Evolutionary conservation across 2,113 vertebrate species (phyloP).

Genomic region (Colius striatus): DNA sequence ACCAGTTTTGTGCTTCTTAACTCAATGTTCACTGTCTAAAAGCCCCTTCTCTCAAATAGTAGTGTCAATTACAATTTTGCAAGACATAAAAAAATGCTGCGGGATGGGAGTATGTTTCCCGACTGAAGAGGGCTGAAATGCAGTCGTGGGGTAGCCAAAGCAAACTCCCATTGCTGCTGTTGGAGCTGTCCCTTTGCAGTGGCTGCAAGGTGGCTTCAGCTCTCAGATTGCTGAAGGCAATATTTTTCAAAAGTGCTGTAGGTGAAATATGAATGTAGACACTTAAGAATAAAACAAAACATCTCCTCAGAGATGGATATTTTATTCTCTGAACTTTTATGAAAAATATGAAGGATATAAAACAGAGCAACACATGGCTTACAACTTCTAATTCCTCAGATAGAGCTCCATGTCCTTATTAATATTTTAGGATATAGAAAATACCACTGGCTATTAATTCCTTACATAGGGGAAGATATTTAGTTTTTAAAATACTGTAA

Average conservation of each 20-base stretch:
- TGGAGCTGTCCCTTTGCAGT: not conserved
- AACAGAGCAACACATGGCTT: not conserved
- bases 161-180: not conserved
- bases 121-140: not conserved
- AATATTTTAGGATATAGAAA: not conserved
- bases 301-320: not conserved
- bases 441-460: not conserved
- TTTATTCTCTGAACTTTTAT: not conserved
- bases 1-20: not conserved
- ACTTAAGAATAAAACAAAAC: not conserved
- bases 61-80: not conserved
- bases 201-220: not conserved
- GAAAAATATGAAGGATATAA: not conserved
- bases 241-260: not conserved
- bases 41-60: not conserved
- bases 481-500: not conserved
- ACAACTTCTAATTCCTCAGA: not conserved
- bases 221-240: not conserved
- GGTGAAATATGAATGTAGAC: conserved; percentile 11
- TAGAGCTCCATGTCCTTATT: not conserved
- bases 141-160: not conserved
- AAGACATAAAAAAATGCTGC: fast-evolving
- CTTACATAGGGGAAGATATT: not conserved
- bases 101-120: fast-evolving
- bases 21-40: not conserved